Conservation (phyloP, 2,113 vertebrate genomes). For the Amblyornis subalaris region DNA sequence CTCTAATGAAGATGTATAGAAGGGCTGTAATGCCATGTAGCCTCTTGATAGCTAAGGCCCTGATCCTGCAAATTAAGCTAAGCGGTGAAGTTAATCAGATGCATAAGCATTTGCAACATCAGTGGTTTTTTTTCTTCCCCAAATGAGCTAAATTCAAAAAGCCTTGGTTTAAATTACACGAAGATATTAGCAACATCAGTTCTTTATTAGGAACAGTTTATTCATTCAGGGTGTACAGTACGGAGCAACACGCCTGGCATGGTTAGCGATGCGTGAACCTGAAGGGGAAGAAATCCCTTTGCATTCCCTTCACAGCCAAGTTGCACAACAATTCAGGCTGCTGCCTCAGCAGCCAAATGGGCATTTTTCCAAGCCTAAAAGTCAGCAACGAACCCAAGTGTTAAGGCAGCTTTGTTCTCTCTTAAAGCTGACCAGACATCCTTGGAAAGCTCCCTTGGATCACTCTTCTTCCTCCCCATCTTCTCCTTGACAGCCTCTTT, state of each 20-base stretch:
- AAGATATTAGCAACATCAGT: conserved; percentile 42
- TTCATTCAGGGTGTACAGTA: conserved; percentile 53
- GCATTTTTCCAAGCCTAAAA: conserved; percentile 52
- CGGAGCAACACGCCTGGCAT: conserved; percentile 44
- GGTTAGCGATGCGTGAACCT: conserved; percentile 65
- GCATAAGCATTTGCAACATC: conserved; percentile 60
- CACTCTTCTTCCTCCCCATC: not conserved
- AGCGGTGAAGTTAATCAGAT: conserved; percentile 53
- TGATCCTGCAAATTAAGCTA: conserved; percentile 66
- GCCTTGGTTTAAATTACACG: conserved; percentile 54
- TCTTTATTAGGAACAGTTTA: conserved; percentile 42
- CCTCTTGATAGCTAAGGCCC: conserved; percentile 64
- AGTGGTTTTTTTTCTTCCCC: conserved; percentile 24
- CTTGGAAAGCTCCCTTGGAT: not conserved
- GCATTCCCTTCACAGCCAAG: conserved; percentile 66
- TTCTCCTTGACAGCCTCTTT: not conserved
- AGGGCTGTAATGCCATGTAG: conserved; percentile 50
- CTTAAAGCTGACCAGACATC: not conserved
- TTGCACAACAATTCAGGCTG: conserved; percentile 61
- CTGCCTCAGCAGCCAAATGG: conserved; percentile 57
- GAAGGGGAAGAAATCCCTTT: conserved; percentile 55
- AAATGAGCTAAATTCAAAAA: conserved; percentile 58
- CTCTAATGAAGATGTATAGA: conserved; percentile 63
- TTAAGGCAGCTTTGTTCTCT: conserved; percentile 23
- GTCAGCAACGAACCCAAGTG: conserved; percentile 9